phyloP scores from a whole-genome alignment of 2,113 vertebrate genomes.

The Apodemus speciosus region DNA sequence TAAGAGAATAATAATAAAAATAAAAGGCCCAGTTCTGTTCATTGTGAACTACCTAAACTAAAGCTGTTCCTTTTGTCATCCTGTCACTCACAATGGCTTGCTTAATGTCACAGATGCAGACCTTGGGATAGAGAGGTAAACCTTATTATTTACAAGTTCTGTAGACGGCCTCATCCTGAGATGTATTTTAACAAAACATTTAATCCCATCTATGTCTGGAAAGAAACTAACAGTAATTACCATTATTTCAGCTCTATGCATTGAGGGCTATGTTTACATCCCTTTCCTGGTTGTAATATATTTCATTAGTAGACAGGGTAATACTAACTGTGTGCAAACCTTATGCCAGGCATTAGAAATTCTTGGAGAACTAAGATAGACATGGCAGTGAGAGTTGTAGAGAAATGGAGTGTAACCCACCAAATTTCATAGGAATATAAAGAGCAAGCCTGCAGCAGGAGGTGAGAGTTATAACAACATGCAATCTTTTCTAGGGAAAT shows the following conservation, averaged over 20 bases:
- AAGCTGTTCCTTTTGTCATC: neutral
- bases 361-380: too few relatives aligned
- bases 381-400: too few relatives aligned
- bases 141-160: neutral
- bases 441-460: too few relatives aligned
- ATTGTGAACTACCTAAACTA: neutral
- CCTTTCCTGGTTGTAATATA: neutral
- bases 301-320: neutral
- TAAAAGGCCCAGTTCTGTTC: neutral
- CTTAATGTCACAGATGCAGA: conserved; percentile 22
- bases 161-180: neutral
- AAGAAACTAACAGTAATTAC: neutral
- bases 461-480: neutral
- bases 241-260: neutral
- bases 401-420: too few relatives aligned
- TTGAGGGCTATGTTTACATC: neutral
- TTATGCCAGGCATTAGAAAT: neutral
- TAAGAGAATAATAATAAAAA: neutral
- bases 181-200: neutral
- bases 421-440: too few relatives aligned
- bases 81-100: neutral
- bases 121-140: neutral
- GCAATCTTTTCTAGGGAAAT: neutral
- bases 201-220: neutral
- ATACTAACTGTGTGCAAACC: neutral